These are phyloP conservation scores for Esox niger DNA, from an alignment of 2,113 vertebrate species.

Conservation along the genomic window DNA sequence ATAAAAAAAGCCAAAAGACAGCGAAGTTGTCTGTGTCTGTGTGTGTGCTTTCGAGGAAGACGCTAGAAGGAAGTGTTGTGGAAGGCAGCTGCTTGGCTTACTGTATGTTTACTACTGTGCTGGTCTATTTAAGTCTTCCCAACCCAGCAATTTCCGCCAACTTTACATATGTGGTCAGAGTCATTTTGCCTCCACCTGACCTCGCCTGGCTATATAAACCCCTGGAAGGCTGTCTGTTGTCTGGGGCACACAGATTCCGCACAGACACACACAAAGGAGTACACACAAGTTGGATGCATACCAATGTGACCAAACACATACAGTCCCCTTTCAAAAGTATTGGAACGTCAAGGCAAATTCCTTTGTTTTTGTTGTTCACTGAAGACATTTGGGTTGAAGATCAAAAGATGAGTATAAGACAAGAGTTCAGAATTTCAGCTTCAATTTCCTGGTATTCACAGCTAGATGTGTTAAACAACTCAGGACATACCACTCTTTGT, in stretches of 20 bases:
- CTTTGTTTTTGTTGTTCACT: no score
- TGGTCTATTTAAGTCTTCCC: slow-evolving; percentile 64
- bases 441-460: no score
- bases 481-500: no score
- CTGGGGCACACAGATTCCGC: background rate
- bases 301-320: no score
- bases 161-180: slow-evolving; percentile 67
- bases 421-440: no score
- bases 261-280: background rate
- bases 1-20: background rate
- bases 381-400: no score
- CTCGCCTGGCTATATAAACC: slow-evolving; percentile 51
- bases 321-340: no score
- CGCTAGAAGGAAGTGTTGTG: slow-evolving; percentile 8
- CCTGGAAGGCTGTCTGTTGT: background rate
- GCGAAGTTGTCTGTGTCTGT: no score
- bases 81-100: slow-evolving; percentile 46
- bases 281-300: no score
- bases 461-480: no score
- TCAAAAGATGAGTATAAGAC: no score
- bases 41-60: slow-evolving; percentile 43
- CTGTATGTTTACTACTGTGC: slow-evolving; percentile 62
- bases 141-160: slow-evolving; percentile 65
- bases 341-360: no score
- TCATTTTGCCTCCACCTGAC: slow-evolving; percentile 65